Percentiles rank a stretch among this genome's conserved stretches.
These are phyloP conservation scores for Triops cancriformis DNA, from an alignment of 1,140 invertebrate species.

Conservation along the genomic window DNA sequence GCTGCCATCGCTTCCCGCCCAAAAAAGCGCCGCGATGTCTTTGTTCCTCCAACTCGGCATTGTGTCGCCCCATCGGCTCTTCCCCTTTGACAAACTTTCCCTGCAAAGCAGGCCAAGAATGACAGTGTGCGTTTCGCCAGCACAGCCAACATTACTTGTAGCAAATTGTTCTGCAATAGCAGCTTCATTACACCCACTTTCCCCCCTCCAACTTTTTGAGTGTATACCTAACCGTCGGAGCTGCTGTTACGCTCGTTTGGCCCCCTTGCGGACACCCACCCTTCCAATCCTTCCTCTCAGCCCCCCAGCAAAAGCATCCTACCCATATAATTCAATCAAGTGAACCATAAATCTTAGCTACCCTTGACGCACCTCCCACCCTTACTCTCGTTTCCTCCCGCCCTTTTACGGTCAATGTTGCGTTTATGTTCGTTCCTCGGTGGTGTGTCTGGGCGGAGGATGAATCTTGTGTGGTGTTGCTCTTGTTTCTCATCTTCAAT, in stretches of 20 bases:
- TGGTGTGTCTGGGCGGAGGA: neutral
- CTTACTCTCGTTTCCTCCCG: neutral
- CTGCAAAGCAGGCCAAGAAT: neutral
- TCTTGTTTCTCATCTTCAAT: neutral
- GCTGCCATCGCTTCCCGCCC: neutral
- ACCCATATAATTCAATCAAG: neutral
- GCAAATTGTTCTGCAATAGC: slow-evolving; percentile 4
- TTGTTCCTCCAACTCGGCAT: neutral
- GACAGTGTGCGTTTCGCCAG: neutral
- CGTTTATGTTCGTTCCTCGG: neutral
- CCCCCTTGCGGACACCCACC: neutral
- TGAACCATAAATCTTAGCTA: slow-evolving; percentile 11
- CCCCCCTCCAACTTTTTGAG: too few relatives aligned
- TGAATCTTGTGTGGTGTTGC: neutral
- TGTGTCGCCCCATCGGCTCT: too few relatives aligned
- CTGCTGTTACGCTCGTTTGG: neutral
- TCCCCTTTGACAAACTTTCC: neutral
- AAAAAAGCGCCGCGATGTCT: neutral
- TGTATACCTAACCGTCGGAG: too few relatives aligned
- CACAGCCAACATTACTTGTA: neutral
- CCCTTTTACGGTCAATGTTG: neutral
- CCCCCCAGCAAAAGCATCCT: neutral
- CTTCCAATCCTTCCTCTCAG: neutral
- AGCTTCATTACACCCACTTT: neutral
- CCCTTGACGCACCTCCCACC: slow-evolving; percentile 1